phyloP scores from a whole-genome alignment of 53 echinoderm and acorn worm species.

The Paracentrotus lividus region DNA sequence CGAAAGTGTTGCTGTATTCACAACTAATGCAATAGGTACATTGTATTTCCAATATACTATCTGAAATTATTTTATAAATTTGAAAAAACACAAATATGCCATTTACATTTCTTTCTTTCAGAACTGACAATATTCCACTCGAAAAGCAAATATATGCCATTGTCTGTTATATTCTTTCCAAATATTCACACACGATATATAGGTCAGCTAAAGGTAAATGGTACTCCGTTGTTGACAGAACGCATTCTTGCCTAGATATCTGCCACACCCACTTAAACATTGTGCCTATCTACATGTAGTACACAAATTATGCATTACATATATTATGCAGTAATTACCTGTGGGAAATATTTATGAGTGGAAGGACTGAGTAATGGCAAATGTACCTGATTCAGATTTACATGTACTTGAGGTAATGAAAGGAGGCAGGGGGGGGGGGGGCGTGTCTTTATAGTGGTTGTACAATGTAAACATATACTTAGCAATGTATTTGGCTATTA shows the following conservation, averaged over 20 bases:
- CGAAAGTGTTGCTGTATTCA: no score
- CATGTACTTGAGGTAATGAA: neutral
- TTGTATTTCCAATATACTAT: neutral
- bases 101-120: neutral
- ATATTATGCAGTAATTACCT: no score
- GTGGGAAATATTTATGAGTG: neutral
- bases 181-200: neutral
- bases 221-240: neutral
- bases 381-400: neutral
- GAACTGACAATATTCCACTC: neutral
- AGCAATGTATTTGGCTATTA: no score
- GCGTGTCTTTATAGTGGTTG: neutral
- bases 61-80: neutral
- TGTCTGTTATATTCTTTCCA: neutral
- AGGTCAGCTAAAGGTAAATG: neutral
- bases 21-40: neutral
- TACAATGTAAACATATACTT: neutral
- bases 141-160: neutral
- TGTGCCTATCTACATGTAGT: neutral
- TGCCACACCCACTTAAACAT: constrained; percentile 4
- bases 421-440: neutral
- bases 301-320: neutral
- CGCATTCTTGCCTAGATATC: neutral
- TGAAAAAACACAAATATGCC: neutral
- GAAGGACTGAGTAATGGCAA: no score